A percentile compares a stretch with the other conserved stretches of the same genome.
phyloP scores from a whole-genome alignment of 2,888 invertebrate species.

The Pharmacophagus antenor region DNA sequence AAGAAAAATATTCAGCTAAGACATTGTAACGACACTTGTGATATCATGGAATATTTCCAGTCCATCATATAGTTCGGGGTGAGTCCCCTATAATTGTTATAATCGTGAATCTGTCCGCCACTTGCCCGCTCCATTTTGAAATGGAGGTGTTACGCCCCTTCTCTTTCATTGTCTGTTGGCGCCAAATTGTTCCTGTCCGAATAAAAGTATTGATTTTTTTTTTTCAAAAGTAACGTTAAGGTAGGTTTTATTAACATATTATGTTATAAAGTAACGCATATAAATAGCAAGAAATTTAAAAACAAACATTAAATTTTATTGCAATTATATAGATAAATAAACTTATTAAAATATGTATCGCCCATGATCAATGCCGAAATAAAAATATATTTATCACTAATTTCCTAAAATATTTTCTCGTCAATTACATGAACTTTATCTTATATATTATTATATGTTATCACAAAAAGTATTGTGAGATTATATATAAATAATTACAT shows the following conservation, averaged over 20 bases:
- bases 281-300: too few relatives aligned
- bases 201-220: not conserved
- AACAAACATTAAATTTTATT: too few relatives aligned
- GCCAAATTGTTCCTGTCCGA: conserved; percentile 22
- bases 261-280: not conserved
- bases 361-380: too few relatives aligned
- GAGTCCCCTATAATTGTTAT: conserved; percentile 65
- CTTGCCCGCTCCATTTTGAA: conserved; percentile 52
- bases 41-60: conserved; percentile 78
- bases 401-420: too few relatives aligned
- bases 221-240: too few relatives aligned
- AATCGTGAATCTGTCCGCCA: conserved; percentile 65
- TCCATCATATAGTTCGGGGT: conserved; percentile 67
- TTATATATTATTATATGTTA: too few relatives aligned
- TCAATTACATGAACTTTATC: too few relatives aligned
- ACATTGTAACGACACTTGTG: conserved; percentile 75
- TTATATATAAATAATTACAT: too few relatives aligned
- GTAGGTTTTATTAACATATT: not conserved
- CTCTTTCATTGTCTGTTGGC: conserved; percentile 48
- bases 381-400: too few relatives aligned
- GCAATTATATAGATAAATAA: too few relatives aligned
- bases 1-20: conserved; percentile 79
- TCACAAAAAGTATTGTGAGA: too few relatives aligned
- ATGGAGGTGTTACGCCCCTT: conserved; percentile 50
- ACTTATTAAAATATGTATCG: too few relatives aligned